Evolutionary conservation across 2,113 vertebrate genomes (phyloP), one percentile per base, ranked within the genome.

Genomic region (Phalacrocorax pelagicus): DNA sequence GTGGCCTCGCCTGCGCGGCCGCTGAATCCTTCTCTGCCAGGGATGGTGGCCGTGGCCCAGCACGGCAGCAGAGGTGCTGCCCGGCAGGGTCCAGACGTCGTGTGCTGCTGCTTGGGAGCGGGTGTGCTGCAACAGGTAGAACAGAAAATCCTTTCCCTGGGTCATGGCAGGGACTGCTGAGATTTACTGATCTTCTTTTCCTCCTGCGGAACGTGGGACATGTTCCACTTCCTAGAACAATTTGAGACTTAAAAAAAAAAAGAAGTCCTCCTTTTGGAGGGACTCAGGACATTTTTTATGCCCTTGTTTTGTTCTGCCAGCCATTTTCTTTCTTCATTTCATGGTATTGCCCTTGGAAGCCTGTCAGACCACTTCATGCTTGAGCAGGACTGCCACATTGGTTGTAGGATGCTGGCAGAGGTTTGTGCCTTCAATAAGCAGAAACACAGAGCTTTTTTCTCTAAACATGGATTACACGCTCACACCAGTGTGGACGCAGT

Each of bases 401-500:
- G n/a, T 5, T 36, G 65, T 12, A 2, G 30, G 81, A 5, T 13
- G n/a, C 80, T 32, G 57, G 55, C 47, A 30, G 47, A n/a, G 36
- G n/a, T 12, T 36, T 32, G 30, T 78, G 57, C 72, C 63, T 23
- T 29, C 55, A 30, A 4, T 9, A 62, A 17, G 38, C 71, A 47
- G 62, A 11, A 82, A 30, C 46, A 6, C 0, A 1, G 40, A 55
- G 29, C 20, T 14, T 13, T 20, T n/a, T 47, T 22, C 23, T 10
- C 51, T 26, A 3, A 11, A 8, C 23, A 1, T 6, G 70, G 29
- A 3, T 24, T 21, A 11, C 20, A 15, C 3, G 2, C 47, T 47
- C 1, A 1, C 57, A 44, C 40, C 13, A 1, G 44, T 6, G 10
- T 11, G 34, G 46, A 15, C 3, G 5, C 15, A 18, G 51, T 4